Conservation (phyloP, 2,797 vertebrate genomes). For the Trachurus trachurus region DNA sequence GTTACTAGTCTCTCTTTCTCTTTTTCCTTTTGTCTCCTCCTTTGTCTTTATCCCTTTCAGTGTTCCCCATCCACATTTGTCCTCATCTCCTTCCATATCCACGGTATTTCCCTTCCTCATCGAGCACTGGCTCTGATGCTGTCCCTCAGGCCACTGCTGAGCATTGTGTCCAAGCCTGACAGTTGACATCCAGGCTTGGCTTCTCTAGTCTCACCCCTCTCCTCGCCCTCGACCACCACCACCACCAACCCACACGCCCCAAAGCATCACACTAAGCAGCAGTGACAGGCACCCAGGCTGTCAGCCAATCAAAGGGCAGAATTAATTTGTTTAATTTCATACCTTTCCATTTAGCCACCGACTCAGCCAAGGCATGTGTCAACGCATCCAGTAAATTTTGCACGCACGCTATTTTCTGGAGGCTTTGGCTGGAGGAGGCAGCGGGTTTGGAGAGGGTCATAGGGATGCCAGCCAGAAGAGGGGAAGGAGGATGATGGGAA, state of each 20-base stretch:
- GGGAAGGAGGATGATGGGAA: conserved; percentile 14
- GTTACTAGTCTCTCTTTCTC: conserved; percentile 21
- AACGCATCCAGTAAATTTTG: conserved; percentile 80
- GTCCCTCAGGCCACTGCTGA: conserved; percentile 61
- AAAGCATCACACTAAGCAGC: conserved; percentile 67
- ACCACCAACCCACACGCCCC: too few species aligned
- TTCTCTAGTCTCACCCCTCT: conserved; percentile 18
- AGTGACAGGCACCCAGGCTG: conserved; percentile 64
- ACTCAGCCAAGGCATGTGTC: conserved; percentile 56
- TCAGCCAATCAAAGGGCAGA: conserved; percentile 76
- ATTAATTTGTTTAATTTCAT: conserved; percentile 87
- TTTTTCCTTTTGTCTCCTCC: conserved; percentile 6
- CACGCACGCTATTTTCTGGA: conserved; percentile 52
- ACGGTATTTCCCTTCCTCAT: conserved; percentile 7
- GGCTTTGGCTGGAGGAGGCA: conserved; percentile 25
- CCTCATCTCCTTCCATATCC: conserved; percentile 30
- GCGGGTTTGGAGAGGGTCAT: conserved; percentile 1
- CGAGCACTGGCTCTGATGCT: conserved; percentile 46
- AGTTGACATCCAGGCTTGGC: conserved; percentile 65
- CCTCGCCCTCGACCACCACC: neutral
- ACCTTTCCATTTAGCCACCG: conserved; percentile 76
- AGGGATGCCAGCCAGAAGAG: conserved; percentile 15
- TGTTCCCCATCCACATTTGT: conserved; percentile 21
- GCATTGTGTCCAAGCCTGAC: conserved; percentile 66
- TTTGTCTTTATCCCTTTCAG: conserved; percentile 30